A percentile compares a stretch with the other conserved stretches of the same genome.
Evolutionary conservation across 2,113 vertebrate genomes (phyloP).

Genomic region (Rhinolophus sinicus): DNA sequence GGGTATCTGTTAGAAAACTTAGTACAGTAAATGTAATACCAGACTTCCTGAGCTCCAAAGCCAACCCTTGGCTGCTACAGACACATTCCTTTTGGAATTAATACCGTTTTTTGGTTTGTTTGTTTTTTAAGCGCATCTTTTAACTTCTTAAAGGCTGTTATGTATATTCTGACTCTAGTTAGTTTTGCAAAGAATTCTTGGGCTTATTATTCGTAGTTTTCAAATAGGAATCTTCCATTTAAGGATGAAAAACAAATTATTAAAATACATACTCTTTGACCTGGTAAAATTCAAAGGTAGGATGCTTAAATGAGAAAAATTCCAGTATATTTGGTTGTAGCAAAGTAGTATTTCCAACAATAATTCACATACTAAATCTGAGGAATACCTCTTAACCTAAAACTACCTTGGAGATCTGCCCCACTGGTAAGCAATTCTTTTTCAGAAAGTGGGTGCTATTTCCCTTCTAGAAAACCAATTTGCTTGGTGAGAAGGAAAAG

Average conservation of each 20-base stretch:
- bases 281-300: slow-evolving; percentile 32
- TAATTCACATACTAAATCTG: background rate
- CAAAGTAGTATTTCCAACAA: slow-evolving; percentile 22
- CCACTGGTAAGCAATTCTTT: background rate
- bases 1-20: slow-evolving; percentile 38
- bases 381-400: background rate
- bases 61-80: background rate
- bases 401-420: background rate
- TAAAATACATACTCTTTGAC: background rate
- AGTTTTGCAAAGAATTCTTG: slow-evolving; percentile 20
- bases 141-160: background rate
- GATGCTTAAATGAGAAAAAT: slow-evolving; percentile 30
- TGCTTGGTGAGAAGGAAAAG: slow-evolving; percentile 12
- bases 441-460: background rate
- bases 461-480: slow-evolving; percentile 6
- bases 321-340: background rate
- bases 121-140: slow-evolving; percentile 19
- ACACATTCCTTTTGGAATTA: slow-evolving; percentile 35
- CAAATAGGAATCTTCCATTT: background rate
- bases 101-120: background rate
- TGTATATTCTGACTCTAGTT: background rate
- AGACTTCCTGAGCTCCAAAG: slow-evolving; percentile 55
- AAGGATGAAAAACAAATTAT: slow-evolving; percentile 15
- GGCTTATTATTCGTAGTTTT: background rate
- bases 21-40: slow-evolving; percentile 26